A percentile compares a stretch with the other conserved stretches of the same genome.
These are phyloP conservation scores for Danaus plexippus DNA, from an alignment of 1,140 invertebrate species.

Conservation along the genomic window DNA sequence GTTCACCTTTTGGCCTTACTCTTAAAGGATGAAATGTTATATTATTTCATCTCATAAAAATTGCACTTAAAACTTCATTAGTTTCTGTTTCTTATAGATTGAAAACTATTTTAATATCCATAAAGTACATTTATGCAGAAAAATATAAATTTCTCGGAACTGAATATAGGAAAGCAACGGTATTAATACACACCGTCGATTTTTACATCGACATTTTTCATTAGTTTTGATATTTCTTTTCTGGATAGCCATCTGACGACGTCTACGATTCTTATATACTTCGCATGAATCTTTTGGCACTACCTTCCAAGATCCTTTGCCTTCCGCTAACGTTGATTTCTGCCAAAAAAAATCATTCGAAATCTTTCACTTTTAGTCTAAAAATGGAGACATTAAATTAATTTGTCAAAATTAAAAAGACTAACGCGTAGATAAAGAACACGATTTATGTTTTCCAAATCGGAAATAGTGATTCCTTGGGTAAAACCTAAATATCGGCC, in stretches of 20 bases:
- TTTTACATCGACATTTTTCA: conserved; percentile 10
- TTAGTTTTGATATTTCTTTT: conserved; percentile 11
- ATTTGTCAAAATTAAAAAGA: conserved; percentile 2
- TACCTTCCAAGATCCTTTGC: conserved; percentile 30
- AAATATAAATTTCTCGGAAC: too few species aligned
- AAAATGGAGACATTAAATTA: background rate
- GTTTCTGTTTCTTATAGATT: too few species aligned
- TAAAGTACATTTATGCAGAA: too few species aligned
- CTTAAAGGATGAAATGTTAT: too few species aligned
- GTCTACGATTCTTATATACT: conserved; percentile 35
- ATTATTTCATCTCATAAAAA: too few species aligned
- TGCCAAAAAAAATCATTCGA: too few species aligned
- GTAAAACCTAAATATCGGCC: too few species aligned
- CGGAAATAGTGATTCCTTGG: background rate
- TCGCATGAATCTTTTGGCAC: conserved; percentile 47
- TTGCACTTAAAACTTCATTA: too few species aligned
- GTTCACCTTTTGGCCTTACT: too few species aligned
- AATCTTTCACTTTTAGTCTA: background rate
- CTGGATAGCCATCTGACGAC: conserved; percentile 10
- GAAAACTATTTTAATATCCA: too few species aligned
- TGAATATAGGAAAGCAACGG: too few species aligned
- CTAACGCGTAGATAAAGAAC: conserved; percentile 25
- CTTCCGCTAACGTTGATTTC: conserved; percentile 15
- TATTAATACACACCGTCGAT: background rate
- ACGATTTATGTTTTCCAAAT: conserved; percentile 26